phyloP scores from a whole-genome alignment of 2,113 vertebrate genomes.

The Eulemur rufifrons region DNA sequence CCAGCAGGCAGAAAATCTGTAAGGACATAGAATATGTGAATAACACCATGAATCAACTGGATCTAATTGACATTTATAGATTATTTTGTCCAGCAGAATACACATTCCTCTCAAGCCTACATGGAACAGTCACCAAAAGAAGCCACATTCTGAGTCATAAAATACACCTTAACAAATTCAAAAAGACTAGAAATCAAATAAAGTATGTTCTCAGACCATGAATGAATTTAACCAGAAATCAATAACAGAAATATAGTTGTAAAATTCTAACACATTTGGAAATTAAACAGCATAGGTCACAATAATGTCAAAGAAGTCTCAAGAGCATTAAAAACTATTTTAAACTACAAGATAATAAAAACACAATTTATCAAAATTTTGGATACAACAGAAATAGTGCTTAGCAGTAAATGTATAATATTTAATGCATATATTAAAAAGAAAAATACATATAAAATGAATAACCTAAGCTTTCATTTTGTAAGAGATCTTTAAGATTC shows the following conservation, averaged over 20 bases:
- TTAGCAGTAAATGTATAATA: not conserved
- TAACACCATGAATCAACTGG: not conserved
- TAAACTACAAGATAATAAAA: not conserved
- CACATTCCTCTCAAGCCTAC: not conserved
- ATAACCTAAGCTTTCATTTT: not conserved
- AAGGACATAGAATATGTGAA: not conserved
- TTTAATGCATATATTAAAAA: not conserved
- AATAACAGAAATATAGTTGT: not conserved
- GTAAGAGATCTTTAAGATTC: not conserved
- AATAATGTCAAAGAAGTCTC: not conserved
- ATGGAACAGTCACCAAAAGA: not conserved
- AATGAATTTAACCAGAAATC: not conserved
- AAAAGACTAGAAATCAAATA: not conserved
- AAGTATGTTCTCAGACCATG: not conserved
- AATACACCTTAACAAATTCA: not conserved
- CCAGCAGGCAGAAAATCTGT: not conserved
- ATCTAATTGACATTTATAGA: not conserved
- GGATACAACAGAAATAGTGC: not conserved
- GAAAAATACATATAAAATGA: not conserved
- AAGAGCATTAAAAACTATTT: not conserved
- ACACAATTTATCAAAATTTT: not conserved
- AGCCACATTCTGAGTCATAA: not conserved
- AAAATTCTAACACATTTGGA: not conserved
- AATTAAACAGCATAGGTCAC: not conserved
- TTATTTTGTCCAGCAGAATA: not conserved